Conservation (phyloP, 2,113 vertebrate species). For the Corythaixoides concolor region DNA sequence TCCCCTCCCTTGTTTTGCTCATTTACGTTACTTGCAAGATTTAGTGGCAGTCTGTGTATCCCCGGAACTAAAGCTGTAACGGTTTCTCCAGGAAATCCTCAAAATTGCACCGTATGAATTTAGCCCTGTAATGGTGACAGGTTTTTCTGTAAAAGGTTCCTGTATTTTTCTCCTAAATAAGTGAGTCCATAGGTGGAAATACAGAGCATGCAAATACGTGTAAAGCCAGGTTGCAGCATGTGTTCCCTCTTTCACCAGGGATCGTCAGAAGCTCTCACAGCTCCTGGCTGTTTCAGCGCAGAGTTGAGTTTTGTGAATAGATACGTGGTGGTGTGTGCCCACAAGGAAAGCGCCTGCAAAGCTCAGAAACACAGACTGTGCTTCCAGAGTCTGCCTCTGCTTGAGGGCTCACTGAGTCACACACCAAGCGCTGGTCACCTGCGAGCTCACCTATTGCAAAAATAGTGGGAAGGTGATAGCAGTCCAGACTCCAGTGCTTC, state of each 20-base stretch:
- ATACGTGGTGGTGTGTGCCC: fast-evolving
- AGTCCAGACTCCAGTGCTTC: not conserved
- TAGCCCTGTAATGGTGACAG: no score
- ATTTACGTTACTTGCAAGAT: not conserved
- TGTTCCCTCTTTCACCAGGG: not conserved
- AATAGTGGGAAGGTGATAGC: not conserved
- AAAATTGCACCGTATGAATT: not conserved
- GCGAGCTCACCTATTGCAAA: not conserved
- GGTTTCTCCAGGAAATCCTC: not conserved
- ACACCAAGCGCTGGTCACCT: not conserved
- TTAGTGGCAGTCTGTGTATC: not conserved
- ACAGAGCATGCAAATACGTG: fast-evolving
- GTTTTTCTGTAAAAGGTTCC: not conserved
- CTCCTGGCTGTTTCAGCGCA: fast-evolving
- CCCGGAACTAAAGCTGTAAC: not conserved
- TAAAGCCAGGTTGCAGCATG: not conserved
- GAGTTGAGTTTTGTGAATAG: not conserved
- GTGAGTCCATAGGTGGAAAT: not conserved
- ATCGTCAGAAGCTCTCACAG: not conserved
- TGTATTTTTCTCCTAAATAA: not conserved
- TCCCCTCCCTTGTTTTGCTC: not conserved
- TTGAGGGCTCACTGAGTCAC: not conserved
- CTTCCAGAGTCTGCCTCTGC: not conserved
- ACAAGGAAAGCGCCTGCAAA: not conserved
- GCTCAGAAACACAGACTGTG: not conserved